Base-by-base conservation (phyloP, 2,797 vertebrate genomes). In the Oreonectes daqikongensis region DNA sequence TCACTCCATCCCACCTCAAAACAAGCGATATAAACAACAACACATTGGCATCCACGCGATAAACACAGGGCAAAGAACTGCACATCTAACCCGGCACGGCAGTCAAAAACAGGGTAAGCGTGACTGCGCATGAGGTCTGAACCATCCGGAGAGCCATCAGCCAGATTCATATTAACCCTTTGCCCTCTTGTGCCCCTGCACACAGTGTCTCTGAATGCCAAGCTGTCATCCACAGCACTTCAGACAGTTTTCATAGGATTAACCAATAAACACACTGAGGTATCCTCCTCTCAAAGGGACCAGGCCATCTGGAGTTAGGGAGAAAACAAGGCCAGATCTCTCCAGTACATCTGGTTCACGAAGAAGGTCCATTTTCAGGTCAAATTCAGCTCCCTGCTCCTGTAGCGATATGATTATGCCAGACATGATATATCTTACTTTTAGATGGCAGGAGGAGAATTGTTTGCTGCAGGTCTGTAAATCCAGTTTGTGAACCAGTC, bases 281-380 rank as follows among this genome's bases (percentile, higher is more conserved):
- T 70, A 71, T 77, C 66, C 70, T 78, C 74, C 82, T 75, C 79
- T 85, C 69, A 64, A 52, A 59, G 72, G 66, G 69, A 79, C 72
- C 60, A 75, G 76, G 77, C 85, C 87, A 87, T 87, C 85, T 86
- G 85, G 81, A 79, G 63, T 72, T 71, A 79, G 69, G 65, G 52
- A 24, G 32, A 55, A 57, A 42, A 65, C 18, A 71, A 77, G 69
- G 66, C 46, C 32, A 81, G 86, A 86, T 85, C 81, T 83, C 69
- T 28, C 38, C 66, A 77, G 79, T 82, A 75, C 84, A 86, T 86
- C 86, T 87, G 85, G 80, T 85, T 80, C 52, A 28, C 78, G 74
- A 46, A 57, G 57, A 74, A 71, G 59, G 57, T 77, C 72, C 57
- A 76, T 53, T 77, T 32, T 76, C 66, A 60, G 65, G 73, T 66